phyloP scores from a whole-genome alignment of 1,140 invertebrate species.

The Hestina assimilis region DNA sequence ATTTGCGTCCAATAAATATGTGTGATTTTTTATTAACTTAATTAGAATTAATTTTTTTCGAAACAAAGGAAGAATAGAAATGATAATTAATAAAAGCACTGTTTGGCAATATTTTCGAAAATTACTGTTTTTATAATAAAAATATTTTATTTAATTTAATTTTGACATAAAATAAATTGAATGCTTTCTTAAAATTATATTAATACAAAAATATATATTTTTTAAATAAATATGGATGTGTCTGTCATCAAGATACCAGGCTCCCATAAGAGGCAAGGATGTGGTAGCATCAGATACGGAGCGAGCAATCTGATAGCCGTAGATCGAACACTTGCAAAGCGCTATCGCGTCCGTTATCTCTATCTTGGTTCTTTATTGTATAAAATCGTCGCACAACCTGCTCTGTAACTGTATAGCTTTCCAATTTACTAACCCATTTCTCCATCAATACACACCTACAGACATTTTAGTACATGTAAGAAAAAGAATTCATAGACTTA shows the following conservation, averaged over 20 bases:
- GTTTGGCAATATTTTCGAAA: no score
- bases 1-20: no score
- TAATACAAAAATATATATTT: neutral
- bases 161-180: neutral
- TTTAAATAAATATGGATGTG: neutral
- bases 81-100: no score
- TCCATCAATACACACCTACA: neutral
- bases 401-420: constrained; percentile 15
- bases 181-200: neutral
- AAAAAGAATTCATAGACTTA: no score
- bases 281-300: constrained; percentile 51
- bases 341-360: constrained; percentile 38
- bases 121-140: no score
- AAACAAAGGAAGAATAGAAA: no score
- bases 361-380: constrained; percentile 33
- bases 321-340: constrained; percentile 35
- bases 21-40: constrained; percentile 9
- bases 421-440: constrained; percentile 13
- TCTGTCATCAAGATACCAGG: constrained; percentile 12
- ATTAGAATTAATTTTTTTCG: no score
- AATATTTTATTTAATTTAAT: no score
- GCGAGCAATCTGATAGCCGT: constrained; percentile 48
- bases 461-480: no score
- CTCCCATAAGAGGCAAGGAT: constrained; percentile 31
- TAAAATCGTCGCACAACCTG: constrained; percentile 23